Percentiles rank a stretch among this genome's conserved stretches.
phyloP scores from a whole-genome alignment of 2,113 vertebrate genomes.

The Dolichallabes microphthalmus region DNA sequence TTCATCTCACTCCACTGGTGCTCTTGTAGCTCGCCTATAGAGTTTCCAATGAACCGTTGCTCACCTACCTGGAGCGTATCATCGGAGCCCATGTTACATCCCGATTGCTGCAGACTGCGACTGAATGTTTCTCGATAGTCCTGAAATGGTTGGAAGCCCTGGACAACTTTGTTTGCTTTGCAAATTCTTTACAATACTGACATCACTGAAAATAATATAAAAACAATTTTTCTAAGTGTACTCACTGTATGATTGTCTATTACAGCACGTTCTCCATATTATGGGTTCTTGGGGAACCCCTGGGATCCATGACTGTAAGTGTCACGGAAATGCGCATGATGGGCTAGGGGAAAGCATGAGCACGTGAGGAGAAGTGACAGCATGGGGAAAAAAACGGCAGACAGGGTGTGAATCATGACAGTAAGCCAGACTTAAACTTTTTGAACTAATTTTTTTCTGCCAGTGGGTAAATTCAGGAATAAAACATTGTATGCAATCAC shows the following conservation, averaged over 20 bases:
- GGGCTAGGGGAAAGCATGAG: too few species aligned
- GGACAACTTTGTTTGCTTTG: background rate
- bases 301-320: background rate
- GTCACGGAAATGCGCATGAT: too few species aligned
- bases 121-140: background rate
- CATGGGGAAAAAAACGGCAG: too few species aligned
- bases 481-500: background rate
- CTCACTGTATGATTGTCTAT: background rate
- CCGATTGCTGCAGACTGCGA: background rate
- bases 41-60: background rate
- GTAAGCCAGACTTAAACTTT: background rate
- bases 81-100: background rate
- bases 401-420: too few species aligned
- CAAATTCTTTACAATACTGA: background rate
- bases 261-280: background rate
- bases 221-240: background rate
- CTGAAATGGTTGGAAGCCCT: background rate
- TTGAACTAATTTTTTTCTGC: background rate
- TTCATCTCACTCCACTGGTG: background rate
- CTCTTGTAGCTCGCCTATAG: background rate
- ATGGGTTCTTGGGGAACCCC: background rate
- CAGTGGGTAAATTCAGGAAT: background rate
- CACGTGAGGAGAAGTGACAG: too few species aligned
- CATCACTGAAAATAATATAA: background rate
- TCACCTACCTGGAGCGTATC: background rate